Percentiles rank a stretch among this genome's conserved stretches.
Conservation (phyloP, 1,140 invertebrate genomes). For the Drosophila jambulina region DNA sequence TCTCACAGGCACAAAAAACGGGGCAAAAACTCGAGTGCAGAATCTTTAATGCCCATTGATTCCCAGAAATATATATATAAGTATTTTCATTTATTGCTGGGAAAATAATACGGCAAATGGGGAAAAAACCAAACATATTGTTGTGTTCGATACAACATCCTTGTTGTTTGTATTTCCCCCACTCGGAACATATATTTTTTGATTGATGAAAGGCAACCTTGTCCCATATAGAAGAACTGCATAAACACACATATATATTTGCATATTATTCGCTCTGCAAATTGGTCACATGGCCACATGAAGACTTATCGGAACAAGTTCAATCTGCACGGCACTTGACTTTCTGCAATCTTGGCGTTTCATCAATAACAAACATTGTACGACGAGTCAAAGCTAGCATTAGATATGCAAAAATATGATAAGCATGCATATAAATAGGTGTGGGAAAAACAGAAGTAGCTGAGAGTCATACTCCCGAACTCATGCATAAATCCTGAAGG, state of each 20-base stretch:
- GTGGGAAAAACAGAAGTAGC: constrained; percentile 23
- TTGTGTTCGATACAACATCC: background rate
- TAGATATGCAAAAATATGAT: constrained; percentile 75
- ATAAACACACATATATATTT: constrained; percentile 12
- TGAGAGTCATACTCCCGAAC: constrained; percentile 13
- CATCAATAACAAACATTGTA: constrained; percentile 36
- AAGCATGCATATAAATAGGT: constrained; percentile 61
- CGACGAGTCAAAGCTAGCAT: constrained; percentile 24
- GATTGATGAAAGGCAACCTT: constrained; percentile 14
- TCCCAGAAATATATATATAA: background rate
- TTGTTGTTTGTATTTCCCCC: background rate
- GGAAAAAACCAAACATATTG: constrained; percentile 2
- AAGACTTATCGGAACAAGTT: constrained; percentile 16
- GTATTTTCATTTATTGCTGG: constrained; percentile 4
- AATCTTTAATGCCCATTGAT: constrained; percentile 28
- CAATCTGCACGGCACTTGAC: constrained; percentile 21
- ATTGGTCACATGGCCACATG: constrained; percentile 25
- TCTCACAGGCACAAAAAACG: constrained; percentile 26
- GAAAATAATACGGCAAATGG: constrained; percentile 2
- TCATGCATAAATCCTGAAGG: constrained; percentile 64
- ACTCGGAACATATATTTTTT: background rate
- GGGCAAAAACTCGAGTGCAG: constrained; percentile 29
- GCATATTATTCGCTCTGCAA: constrained; percentile 12
- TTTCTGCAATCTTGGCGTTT: constrained; percentile 56
- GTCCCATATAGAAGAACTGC: background rate